phyloP scores from a whole-genome alignment of 2,113 vertebrate genomes.

The Anhinga rufa region DNA sequence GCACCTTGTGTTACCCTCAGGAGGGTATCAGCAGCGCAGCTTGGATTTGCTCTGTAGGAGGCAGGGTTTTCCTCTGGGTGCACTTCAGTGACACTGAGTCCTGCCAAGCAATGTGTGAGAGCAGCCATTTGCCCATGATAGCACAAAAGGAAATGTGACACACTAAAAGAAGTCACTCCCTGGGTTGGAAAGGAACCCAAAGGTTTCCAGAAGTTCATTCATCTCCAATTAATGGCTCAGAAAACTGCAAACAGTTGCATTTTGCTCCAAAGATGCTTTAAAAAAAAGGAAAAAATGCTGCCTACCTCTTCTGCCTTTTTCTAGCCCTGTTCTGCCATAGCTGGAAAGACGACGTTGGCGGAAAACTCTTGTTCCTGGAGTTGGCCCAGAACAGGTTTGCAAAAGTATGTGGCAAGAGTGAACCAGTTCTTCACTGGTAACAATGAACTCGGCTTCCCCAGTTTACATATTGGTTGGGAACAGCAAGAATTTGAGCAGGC shows the following conservation, averaged over 20 bases:
- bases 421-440: not conserved
- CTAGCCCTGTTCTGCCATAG: not conserved
- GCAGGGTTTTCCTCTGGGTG: not conserved
- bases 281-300: not conserved
- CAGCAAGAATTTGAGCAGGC: not conserved
- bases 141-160: not conserved
- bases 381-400: not conserved
- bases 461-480: not conserved
- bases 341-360: not conserved
- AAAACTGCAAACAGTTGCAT: not conserved
- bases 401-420: not conserved
- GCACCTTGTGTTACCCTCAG: accelerated
- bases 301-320: not conserved
- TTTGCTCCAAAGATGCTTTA: not conserved
- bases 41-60: not conserved
- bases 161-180: not conserved
- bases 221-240: not conserved
- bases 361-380: not conserved
- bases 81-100: not conserved
- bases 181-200: not conserved
- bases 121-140: not conserved
- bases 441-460: not conserved
- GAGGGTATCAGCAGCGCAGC: not conserved
- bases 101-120: not conserved
- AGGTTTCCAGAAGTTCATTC: not conserved